phyloP scores from a whole-genome alignment of 2,113 vertebrate species.

The Eclectus roratus region DNA sequence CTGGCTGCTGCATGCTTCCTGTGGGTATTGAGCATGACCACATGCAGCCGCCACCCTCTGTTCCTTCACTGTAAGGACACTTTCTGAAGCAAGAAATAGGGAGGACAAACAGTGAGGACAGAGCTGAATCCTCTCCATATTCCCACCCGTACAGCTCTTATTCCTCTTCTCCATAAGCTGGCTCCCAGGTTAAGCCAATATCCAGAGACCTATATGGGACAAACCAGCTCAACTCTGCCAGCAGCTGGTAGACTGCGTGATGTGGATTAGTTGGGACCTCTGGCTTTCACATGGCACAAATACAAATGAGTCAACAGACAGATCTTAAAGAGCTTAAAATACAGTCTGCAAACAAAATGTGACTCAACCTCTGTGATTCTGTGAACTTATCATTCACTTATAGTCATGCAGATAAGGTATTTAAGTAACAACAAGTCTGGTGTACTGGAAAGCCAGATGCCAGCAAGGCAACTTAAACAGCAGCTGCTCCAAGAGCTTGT shows the following conservation, averaged over 20 bases:
- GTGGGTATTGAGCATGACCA: background rate
- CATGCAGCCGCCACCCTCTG: background rate
- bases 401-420: background rate
- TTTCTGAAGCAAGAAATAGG: background rate
- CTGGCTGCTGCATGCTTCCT: background rate
- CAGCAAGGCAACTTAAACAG: conserved; percentile 11
- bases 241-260: background rate
- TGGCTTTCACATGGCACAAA: background rate
- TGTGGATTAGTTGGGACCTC: background rate
- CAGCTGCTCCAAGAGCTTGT: background rate
- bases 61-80: background rate
- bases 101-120: background rate
- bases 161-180: background rate
- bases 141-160: background rate
- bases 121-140: background rate
- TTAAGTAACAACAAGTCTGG: conserved; percentile 13
- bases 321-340: background rate
- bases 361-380: no score
- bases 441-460: background rate
- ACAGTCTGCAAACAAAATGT: conserved; percentile 18
- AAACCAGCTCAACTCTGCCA: background rate
- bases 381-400: conserved; percentile 26
- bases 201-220: background rate
- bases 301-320: background rate
- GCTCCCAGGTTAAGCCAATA: background rate